Conservation (phyloP, 2,113 vertebrate species). For the Malurus elegans region DNA sequence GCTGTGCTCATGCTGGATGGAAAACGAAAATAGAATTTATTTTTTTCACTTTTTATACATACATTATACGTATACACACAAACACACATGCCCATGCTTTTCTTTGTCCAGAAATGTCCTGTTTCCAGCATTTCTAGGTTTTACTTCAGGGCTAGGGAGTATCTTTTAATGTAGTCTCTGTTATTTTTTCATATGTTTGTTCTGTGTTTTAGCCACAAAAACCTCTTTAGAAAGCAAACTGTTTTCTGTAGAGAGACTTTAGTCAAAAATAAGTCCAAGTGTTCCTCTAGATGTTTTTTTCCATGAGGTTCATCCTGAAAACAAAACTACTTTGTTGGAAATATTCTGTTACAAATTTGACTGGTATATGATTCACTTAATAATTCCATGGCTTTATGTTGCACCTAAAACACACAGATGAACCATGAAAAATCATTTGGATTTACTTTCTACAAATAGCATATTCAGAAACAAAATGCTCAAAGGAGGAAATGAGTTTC, state of each 20-base stretch:
- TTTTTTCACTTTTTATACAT: not conserved
- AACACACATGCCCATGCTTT: not conserved
- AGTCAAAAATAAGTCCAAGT: not conserved
- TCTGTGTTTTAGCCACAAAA: conserved; percentile 32
- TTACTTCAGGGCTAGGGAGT: not conserved
- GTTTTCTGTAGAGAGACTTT: not conserved
- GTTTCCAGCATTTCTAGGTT: conserved; percentile 15
- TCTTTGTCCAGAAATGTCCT: not conserved
- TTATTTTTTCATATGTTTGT: not conserved
- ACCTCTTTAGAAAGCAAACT: not conserved
- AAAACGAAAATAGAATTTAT: not conserved
- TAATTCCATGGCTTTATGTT: not conserved
- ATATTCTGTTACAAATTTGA: not conserved
- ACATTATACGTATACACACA: not conserved
- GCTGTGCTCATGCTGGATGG: not conserved
- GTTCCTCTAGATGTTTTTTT: not conserved
- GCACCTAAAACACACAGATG: not conserved
- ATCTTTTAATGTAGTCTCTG: not conserved
- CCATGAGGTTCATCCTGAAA: not conserved
- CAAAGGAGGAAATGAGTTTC: not conserved
- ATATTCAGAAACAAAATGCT: not conserved
- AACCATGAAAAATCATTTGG: not conserved
- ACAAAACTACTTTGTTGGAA: not conserved
- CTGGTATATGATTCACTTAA: not conserved
- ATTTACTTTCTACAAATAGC: not conserved